These are phyloP conservation scores for Hypsopygia costalis DNA, from an alignment of 2,888 invertebrate species.

Conservation along the genomic window DNA sequence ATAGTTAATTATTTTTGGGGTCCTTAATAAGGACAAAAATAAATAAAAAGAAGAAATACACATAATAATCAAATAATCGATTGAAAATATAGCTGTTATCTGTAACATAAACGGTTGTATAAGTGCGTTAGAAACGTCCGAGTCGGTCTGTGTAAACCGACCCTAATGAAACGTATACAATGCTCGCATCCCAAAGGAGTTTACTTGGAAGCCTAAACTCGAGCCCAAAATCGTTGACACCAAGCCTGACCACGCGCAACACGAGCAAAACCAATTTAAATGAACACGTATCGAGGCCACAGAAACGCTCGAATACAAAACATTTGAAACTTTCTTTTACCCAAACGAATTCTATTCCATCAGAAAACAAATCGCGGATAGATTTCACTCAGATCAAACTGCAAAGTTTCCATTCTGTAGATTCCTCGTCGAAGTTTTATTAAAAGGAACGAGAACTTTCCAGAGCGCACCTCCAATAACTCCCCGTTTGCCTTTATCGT, in stretches of 20 bases:
- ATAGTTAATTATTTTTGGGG: too few species aligned
- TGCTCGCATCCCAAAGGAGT: too few species aligned
- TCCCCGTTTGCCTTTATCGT: constrained; percentile 31
- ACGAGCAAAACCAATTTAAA: not conserved
- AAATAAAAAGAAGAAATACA: too few species aligned
- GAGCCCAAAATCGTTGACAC: too few species aligned
- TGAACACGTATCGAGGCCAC: not conserved
- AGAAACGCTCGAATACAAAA: not conserved
- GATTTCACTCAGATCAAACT: constrained; percentile 28
- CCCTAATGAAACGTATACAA: too few species aligned
- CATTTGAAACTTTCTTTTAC: constrained; percentile 2
- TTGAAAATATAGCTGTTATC: too few species aligned
- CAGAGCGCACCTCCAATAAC: constrained; percentile 2
- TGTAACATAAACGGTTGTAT: too few species aligned
- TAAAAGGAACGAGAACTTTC: constrained; percentile 26
- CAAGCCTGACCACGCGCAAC: not conserved
- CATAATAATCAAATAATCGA: too few species aligned
- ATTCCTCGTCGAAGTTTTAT: constrained; percentile 40
- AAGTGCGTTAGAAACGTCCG: too few species aligned
- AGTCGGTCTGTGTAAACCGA: too few species aligned
- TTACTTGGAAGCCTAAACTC: too few species aligned
- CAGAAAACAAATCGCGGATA: constrained; percentile 32
- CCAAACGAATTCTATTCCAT: constrained; percentile 8
- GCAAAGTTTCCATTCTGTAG: constrained; percentile 34
- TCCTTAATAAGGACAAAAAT: too few species aligned